These are phyloP conservation scores for Columba guinea DNA, from an alignment of 2,797 vertebrate species.

Conservation along the genomic window DNA sequence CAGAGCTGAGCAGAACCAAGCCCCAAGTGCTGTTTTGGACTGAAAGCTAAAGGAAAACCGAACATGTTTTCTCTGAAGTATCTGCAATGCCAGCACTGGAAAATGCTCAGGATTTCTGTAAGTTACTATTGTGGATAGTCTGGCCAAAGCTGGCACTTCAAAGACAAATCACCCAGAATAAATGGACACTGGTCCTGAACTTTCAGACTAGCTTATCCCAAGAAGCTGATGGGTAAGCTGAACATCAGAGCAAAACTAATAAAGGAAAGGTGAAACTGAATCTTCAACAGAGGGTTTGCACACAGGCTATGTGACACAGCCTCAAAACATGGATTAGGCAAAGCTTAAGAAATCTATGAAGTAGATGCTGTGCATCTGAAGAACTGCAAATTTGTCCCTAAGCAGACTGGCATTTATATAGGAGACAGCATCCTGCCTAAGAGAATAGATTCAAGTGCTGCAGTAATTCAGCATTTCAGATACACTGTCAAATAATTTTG, in stretches of 20 bases:
- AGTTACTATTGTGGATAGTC: background rate
- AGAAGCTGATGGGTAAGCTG: background rate
- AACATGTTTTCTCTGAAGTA: background rate
- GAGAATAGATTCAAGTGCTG: background rate
- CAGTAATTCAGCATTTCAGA: background rate
- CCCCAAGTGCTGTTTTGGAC: background rate
- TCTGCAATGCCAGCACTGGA: background rate
- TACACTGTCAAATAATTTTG: background rate
- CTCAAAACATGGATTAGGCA: background rate
- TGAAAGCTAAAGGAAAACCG: background rate
- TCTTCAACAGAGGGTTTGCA: background rate
- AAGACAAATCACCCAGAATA: background rate
- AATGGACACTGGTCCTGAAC: background rate
- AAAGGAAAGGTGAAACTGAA: background rate
- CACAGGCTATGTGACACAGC: background rate
- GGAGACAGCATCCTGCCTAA: background rate
- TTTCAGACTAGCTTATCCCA: background rate
- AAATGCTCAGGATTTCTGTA: background rate
- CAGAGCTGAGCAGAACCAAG: background rate
- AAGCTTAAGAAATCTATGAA: background rate
- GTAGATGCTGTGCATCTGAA: background rate
- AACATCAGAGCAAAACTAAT: background rate
- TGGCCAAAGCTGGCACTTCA: background rate
- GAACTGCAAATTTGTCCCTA: background rate
- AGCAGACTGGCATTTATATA: background rate